phyloP scores from a whole-genome alignment of 2,797 vertebrate species.

The Helicolenus hilgendorfi region DNA sequence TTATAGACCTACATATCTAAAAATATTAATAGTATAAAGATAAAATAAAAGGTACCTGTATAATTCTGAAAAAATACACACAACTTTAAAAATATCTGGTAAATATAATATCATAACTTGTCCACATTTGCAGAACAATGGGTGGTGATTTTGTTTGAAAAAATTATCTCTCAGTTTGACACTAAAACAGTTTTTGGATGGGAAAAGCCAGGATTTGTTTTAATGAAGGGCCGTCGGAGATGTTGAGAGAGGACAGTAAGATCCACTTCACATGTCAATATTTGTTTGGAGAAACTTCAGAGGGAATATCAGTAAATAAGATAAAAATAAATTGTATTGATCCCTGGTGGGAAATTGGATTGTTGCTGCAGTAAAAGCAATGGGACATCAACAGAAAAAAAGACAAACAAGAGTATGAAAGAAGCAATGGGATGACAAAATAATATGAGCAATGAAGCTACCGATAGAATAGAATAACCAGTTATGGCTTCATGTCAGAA shows the following conservation, averaged over 20 bases:
- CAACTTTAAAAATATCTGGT: neutral
- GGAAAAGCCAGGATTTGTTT: neutral
- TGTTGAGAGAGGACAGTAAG: neutral
- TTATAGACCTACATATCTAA: neutral
- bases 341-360: conserved; percentile 31
- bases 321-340: conserved; percentile 38
- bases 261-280: conserved; percentile 24
- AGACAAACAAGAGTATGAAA: neutral
- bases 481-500: neutral
- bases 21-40: neutral
- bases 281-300: conserved; percentile 20
- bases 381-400: conserved; percentile 1
- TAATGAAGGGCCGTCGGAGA: neutral
- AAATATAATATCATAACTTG: neutral
- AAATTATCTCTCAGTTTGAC: neutral
- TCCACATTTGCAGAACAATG: neutral
- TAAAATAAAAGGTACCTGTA: neutral
- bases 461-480: neutral
- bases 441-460: neutral
- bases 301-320: conserved; percentile 32
- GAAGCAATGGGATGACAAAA: neutral
- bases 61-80: neutral
- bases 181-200: neutral
- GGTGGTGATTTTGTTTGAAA: neutral
- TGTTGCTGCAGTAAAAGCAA: conserved; percentile 24